Base-by-base conservation (phyloP, 2,888 invertebrate species). In the Scaptomyza cyrtandrae region DNA sequence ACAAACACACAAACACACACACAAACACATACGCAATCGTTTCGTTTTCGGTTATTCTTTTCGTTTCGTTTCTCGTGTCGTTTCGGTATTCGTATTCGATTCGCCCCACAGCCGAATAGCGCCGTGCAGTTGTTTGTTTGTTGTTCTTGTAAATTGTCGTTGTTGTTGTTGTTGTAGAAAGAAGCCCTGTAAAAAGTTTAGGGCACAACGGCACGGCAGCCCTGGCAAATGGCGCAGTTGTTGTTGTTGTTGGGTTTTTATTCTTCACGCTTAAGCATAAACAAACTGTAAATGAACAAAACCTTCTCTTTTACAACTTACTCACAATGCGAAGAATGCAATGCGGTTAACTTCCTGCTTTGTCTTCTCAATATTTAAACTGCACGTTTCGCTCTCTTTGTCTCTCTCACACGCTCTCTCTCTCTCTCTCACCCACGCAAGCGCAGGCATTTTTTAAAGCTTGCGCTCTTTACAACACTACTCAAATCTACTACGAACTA, bases 161-260 rank as follows among this genome's bases (percentile, higher is more conserved):
- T 69, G 64, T 64, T 65, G 63, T 43, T 58, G 54, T 56, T 37
- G 24, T 41, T 44, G 24, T 52, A 53, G 75, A 69, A 41, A 35
- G 41, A 41, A 76, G 75, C 76, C 75, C 69, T 76, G 75, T 73
- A 76, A 73, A 73, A 68, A 64, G 62, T 60, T 59, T 62, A 52
- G 54, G 37, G 14, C 61, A 55, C 29, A 24, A 16, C 33, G n/a
- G n/a, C n/a, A n/a, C 3, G 10, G 41, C 31, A 61, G 53, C 75
- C 65, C 61, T 61, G 57, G 37, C 53, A 45, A 70, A 73, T 62
- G 55, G 45, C 56, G 71, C 53, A 75, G 61, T 75, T 61, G 29
- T 6, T 6, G 1, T 37, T n/a, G n/a, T n/a, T n/a, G n/a, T n/a
- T n/a, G n/a, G n/a, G n/a, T n/a, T n/a, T n/a, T n/a, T n/a, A n/a